phyloP scores from a whole-genome alignment of 1,140 invertebrate genomes.

The Eupristina koningsbergeri region DNA sequence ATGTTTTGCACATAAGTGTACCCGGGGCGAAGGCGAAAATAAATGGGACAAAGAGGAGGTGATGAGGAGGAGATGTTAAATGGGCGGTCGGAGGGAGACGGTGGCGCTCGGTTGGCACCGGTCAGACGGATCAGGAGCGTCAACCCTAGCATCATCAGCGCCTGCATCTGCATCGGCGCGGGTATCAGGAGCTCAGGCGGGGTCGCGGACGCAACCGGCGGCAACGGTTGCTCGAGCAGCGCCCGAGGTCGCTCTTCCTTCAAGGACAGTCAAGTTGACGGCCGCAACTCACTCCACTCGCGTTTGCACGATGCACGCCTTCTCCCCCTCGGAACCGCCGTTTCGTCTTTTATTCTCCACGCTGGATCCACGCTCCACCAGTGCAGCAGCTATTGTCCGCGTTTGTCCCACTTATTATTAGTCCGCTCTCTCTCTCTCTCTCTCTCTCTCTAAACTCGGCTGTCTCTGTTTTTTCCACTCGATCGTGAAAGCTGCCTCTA shows the following conservation, averaged over 20 bases:
- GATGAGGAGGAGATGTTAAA: background rate
- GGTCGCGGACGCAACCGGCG: too few species aligned
- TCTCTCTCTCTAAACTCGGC: background rate
- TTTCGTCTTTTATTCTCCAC: background rate
- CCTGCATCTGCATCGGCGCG: too few species aligned
- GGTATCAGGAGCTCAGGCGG: too few species aligned
- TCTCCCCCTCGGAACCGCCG: conserved; percentile 14
- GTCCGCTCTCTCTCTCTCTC: background rate
- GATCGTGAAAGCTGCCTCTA: too few species aligned
- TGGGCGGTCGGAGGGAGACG: background rate
- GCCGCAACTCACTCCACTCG: conserved; percentile 44
- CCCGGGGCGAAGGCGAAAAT: background rate
- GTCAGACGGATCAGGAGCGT: conserved; percentile 27
- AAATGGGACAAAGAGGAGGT: too few species aligned
- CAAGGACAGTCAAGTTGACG: conserved; percentile 54
- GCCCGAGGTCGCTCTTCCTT: conserved; percentile 34
- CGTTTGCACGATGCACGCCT: background rate
- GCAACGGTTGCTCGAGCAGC: conserved; percentile 2
- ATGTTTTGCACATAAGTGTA: too few species aligned
- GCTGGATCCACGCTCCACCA: background rate
- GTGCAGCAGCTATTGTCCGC: background rate
- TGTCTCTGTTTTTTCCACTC: background rate
- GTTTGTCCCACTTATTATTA: background rate
- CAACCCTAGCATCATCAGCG: too few species aligned
- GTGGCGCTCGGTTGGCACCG: background rate